phyloP scores from a whole-genome alignment of 2,888 invertebrate genomes.

The Trichogramma dendrolimi region DNA sequence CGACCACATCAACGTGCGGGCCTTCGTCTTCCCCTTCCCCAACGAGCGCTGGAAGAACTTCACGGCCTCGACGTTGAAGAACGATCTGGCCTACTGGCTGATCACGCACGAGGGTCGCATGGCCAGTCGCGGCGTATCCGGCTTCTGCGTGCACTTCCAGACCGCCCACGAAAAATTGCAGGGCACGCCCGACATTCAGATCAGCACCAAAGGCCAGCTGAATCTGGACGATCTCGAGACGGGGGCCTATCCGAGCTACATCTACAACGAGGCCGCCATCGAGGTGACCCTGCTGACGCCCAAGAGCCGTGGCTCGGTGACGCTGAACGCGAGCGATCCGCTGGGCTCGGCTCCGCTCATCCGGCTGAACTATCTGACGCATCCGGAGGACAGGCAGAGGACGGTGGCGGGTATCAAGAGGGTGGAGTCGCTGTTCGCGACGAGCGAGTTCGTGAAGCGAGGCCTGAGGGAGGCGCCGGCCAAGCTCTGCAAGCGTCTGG shows the following conservation, averaged over 20 bases:
- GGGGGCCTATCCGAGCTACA: slow-evolving; percentile 60
- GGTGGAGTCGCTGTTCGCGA: too few relatives aligned
- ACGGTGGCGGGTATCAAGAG: slow-evolving; percentile 56
- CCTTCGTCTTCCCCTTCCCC: neutral
- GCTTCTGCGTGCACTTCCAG: slow-evolving; percentile 3
- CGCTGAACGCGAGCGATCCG: slow-evolving; percentile 67
- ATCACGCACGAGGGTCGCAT: slow-evolving; percentile 1
- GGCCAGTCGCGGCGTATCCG: neutral
- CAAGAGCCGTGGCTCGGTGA: slow-evolving; percentile 61
- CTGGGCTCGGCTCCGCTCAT: slow-evolving; percentile 68
- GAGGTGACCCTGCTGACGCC: slow-evolving; percentile 62
- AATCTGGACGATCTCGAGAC: neutral
- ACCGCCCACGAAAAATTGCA: neutral
- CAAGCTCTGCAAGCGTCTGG: too few relatives aligned
- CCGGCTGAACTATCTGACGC: slow-evolving; percentile 65
- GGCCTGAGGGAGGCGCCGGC: too few relatives aligned
- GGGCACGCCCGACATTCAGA: slow-evolving; percentile 71
- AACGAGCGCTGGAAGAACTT: neutral
- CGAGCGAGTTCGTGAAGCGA: too few relatives aligned
- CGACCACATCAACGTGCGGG: slow-evolving; percentile 65
- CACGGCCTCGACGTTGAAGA: neutral
- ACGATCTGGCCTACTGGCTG: slow-evolving; percentile 7
- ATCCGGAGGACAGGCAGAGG: slow-evolving; percentile 60
- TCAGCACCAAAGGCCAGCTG: slow-evolving; percentile 57
- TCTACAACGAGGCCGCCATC: slow-evolving; percentile 60